These are phyloP conservation scores for Mormyrops boulengeri DNA, from an alignment of 2,797 vertebrate genomes.

Conservation along the genomic window DNA sequence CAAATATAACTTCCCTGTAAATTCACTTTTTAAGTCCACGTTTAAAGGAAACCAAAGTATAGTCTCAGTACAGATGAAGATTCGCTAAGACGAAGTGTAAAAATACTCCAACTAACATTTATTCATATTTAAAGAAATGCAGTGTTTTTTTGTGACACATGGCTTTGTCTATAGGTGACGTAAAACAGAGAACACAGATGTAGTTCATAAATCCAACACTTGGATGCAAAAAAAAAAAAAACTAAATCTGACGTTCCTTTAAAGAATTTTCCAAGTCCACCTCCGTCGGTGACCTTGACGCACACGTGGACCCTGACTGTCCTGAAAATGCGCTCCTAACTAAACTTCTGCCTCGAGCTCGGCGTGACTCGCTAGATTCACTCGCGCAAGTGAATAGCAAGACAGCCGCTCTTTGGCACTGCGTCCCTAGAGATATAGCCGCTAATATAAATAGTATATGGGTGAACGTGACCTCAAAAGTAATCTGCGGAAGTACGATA, in stretches of 20 bases:
- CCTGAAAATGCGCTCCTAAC: not conserved
- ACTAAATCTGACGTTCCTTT: not conserved
- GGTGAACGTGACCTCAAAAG: slow-evolving; percentile 16
- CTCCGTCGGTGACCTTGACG: slow-evolving; percentile 4
- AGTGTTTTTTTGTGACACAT: not conserved
- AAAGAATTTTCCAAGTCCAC: not conserved
- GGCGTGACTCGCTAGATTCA: not conserved
- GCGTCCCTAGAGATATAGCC: not conserved
- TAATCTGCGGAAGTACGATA: not conserved
- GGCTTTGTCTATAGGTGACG: not conserved
- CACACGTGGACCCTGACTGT: not conserved
- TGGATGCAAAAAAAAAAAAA: not conserved
- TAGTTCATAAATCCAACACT: not conserved
- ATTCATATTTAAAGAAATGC: not conserved
- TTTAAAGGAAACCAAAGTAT: not conserved
- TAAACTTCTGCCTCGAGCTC: not conserved
- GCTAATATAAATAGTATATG: not conserved
- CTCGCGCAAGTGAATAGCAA: not conserved
- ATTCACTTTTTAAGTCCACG: not conserved
- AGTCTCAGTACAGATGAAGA: not conserved
- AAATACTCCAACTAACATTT: not conserved
- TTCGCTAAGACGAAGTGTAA: not conserved
- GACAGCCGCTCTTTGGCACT: not conserved
- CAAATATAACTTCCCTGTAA: not conserved
- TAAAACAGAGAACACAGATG: not conserved